Base-by-base conservation (phyloP, 2,797 vertebrate species). In the Allobates femoralis region DNA sequence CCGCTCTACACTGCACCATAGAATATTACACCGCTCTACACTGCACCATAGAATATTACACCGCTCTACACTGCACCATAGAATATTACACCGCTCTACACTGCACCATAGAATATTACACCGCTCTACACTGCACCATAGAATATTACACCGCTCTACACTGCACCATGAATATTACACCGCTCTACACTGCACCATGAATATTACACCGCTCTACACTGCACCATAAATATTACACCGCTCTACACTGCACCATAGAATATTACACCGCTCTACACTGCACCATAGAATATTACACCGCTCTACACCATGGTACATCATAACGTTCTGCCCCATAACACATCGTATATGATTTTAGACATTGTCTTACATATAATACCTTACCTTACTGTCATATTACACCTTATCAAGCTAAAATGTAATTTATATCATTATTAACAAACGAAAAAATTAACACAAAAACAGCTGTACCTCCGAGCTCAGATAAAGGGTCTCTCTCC, bases 311-410 rank as follows among this genome's bases (percentile, higher is more conserved):
- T 64, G 26, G 23, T 14, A 30, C 26, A 28, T 15, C 26, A 32
- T 34, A 15, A 1, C 26, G 1, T 30, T 0, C 3, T 15, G 6
- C 5, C 1, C 0, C 1, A 64, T 16, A 15, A 1, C 26, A 28
- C 16, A 30, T 16, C 26, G 3, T 23, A 16, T 23, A 15, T 28
- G 15, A 64, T 23, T 26, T 2, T 15, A n/a, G 5, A 53, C 5
- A 64, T n/a, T 4, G 1, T 26, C n/a, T n/a, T n/a, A n/a, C 58
- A 26, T 10, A 60, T 26, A 21, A n/a, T 2, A 26, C 11, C 23
- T 8, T 26, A 64, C 3, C 1, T 14, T 16, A 4, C 12, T 46
- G 37, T 41, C 58, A 10, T 41, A 56, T 23, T 2, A 3, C 4
- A 19, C 19, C 55, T 4, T 19, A 46, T 8, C 7, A n/a, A 62